Conservation (phyloP, 2,113 vertebrate genomes). For the Rhynchopsitta pachyrhyncha region DNA sequence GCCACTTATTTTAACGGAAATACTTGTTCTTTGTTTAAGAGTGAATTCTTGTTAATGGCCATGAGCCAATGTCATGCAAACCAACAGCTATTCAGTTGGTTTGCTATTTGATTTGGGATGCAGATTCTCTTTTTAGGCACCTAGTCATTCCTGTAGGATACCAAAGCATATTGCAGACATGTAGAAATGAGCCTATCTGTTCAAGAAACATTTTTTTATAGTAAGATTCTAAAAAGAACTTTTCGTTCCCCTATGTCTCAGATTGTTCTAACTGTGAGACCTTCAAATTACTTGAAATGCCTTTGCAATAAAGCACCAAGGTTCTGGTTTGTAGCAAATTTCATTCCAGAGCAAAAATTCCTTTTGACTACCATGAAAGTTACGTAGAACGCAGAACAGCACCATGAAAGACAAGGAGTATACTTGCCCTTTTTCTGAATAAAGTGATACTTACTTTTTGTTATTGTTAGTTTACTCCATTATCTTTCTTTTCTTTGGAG, state of each 20-base stretch:
- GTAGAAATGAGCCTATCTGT: neutral
- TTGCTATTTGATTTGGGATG: neutral
- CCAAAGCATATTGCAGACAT: neutral
- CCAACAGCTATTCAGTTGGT: neutral
- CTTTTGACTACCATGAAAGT: neutral
- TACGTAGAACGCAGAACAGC: neutral
- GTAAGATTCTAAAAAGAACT: neutral
- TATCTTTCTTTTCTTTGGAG: neutral
- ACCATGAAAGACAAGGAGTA: neutral
- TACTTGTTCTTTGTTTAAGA: neutral
- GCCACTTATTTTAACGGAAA: neutral
- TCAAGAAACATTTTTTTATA: neutral
- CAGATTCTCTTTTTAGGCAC: neutral
- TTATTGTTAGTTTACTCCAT: neutral
- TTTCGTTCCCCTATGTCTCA: neutral
- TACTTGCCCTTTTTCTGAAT: neutral
- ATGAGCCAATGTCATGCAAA: neutral
- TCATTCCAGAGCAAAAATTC: neutral
- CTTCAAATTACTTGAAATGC: neutral
- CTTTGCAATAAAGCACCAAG: neutral
- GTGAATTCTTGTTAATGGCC: neutral
- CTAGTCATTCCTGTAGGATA: neutral
- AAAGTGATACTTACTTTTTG: neutral
- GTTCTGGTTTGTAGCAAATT: neutral
- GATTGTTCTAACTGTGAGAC: neutral